Evolutionary conservation across 2,113 vertebrate genomes (phyloP).

Genomic region (Grus americana): DNA sequence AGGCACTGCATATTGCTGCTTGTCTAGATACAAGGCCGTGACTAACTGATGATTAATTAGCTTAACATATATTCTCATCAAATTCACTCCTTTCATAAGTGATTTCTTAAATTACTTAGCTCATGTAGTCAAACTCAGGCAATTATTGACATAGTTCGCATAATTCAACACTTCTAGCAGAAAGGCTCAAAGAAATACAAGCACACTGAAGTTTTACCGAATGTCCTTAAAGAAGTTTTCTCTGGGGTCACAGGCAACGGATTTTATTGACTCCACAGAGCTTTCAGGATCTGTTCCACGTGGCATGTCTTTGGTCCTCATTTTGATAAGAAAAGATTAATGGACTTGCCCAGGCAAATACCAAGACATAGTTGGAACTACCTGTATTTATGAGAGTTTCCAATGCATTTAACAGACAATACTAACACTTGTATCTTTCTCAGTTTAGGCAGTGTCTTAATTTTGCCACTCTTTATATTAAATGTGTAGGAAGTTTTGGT

Average conservation of each 20-base stretch:
- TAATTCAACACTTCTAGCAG: neutral
- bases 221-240: neutral
- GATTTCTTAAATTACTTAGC: constrained; percentile 18
- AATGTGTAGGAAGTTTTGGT: neutral
- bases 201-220: constrained; percentile 12
- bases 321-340: constrained; percentile 36
- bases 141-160: constrained; percentile 26
- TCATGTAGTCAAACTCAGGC: neutral
- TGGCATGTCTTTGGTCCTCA: constrained; percentile 3
- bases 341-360: constrained; percentile 1
- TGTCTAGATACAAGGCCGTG: neutral
- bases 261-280: neutral
- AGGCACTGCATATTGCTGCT: neutral
- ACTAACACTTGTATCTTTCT: neutral
- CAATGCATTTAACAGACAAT: neutral
- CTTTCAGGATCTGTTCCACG: constrained; percentile 33
- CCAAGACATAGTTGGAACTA: neutral
- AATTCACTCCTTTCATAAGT: constrained; percentile 22
- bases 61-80: neutral
- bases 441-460: neutral
- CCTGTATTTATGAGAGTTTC: neutral
- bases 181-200: constrained; percentile 22
- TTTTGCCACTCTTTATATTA: neutral
- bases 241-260: neutral
- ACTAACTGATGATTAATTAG: constrained; percentile 46